Conservation (phyloP, 2,888 invertebrate genomes). For the Lasioglossum vierecki region DNA sequence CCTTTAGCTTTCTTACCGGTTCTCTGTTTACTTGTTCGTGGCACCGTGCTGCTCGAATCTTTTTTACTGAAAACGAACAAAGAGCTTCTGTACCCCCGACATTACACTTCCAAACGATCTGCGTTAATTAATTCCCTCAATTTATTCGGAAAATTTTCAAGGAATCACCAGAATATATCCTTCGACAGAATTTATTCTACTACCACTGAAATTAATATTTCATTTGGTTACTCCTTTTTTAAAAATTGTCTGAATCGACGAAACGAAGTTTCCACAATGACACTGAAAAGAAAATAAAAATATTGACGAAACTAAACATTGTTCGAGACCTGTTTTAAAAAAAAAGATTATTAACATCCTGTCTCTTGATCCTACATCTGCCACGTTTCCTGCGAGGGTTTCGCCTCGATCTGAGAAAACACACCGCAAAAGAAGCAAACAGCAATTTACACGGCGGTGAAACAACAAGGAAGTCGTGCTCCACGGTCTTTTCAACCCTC, state of each 20-base stretch:
- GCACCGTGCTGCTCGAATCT: background rate
- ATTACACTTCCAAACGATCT: background rate
- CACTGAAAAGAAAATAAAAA: background rate
- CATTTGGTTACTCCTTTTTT: too few relatives aligned
- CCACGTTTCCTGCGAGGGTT: conserved; percentile 8
- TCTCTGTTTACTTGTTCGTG: conserved; percentile 45
- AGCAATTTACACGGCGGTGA: conserved; percentile 76
- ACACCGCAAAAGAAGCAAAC: conserved; percentile 78
- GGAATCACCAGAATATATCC: too few relatives aligned
- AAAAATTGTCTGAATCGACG: background rate
- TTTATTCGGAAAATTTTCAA: background rate
- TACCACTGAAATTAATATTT: too few relatives aligned
- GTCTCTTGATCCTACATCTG: conserved; percentile 31
- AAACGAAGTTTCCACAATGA: background rate
- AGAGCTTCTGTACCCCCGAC: background rate
- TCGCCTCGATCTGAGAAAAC: conserved; percentile 72
- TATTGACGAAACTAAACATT: background rate
- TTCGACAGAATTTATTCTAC: too few relatives aligned
- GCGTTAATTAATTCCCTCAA: background rate
- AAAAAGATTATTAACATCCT: background rate
- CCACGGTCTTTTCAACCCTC: conserved; percentile 17
- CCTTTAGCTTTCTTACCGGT: conserved; percentile 55
- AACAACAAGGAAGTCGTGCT: conserved; percentile 78
- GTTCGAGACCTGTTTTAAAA: background rate
- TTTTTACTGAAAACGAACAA: conserved; percentile 4